These are phyloP conservation scores for Anthrax anthrax DNA, from an alignment of 2,888 invertebrate genomes.

Conservation along the genomic window DNA sequence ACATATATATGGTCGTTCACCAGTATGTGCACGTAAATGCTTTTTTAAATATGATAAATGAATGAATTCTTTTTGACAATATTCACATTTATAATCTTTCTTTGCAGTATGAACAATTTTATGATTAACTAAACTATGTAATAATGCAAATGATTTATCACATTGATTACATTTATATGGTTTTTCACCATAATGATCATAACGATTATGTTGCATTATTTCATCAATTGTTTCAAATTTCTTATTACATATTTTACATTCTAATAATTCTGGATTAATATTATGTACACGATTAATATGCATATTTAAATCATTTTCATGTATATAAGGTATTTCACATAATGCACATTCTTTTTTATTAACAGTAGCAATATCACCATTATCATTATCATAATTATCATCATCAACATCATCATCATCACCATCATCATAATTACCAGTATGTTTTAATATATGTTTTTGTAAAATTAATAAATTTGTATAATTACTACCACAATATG, in stretches of 20 bases:
- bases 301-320: background rate
- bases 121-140: slow-evolving; percentile 8
- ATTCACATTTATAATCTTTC: slow-evolving; percentile 6
- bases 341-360: background rate
- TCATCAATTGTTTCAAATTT: background rate
- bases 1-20: slow-evolving; percentile 8
- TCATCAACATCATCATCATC: too few species aligned
- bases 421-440: too few species aligned
- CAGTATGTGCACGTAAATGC: slow-evolving; percentile 9
- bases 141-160: slow-evolving; percentile 7
- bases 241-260: background rate
- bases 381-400: too few species aligned
- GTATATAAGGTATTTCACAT: slow-evolving; percentile 6
- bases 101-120: slow-evolving; percentile 4
- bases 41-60: slow-evolving; percentile 8
- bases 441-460: slow-evolving; percentile 8
- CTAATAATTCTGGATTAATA: background rate
- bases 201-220: background rate
- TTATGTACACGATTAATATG: slow-evolving; percentile 5
- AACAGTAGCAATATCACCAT: too few species aligned
- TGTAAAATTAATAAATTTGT: background rate
- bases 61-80: slow-evolving; percentile 9
- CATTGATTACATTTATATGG: slow-evolving; percentile 7
- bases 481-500: slow-evolving; percentile 5
- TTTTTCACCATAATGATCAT: slow-evolving; percentile 3